phyloP scores from a whole-genome alignment of 2,888 invertebrate genomes.

The Polydesmus complanatus region DNA sequence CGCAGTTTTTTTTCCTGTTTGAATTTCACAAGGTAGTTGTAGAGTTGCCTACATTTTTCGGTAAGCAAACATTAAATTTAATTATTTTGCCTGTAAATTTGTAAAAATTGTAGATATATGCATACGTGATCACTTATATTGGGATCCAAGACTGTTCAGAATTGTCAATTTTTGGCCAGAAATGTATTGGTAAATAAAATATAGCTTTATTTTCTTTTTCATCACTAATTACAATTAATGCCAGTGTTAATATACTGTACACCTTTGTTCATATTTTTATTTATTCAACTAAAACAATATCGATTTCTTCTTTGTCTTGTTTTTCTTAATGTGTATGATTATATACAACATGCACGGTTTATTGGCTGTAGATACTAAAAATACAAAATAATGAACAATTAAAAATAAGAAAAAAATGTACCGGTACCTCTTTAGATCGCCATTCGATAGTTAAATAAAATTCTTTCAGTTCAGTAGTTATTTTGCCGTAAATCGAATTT shows the following conservation, averaged over 20 bases:
- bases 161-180: conserved; percentile 68
- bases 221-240: too few species aligned
- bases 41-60: conserved; percentile 8
- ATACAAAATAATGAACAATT: too few species aligned
- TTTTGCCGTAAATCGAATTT: too few species aligned
- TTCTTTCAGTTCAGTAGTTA: too few species aligned
- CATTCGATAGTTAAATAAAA: too few species aligned
- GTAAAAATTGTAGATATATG: too few species aligned
- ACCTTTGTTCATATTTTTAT: background rate
- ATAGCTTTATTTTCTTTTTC: conserved; percentile 60
- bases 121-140: conserved; percentile 16
- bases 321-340: too few species aligned
- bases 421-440: too few species aligned
- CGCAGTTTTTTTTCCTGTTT: conserved; percentile 16
- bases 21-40: conserved; percentile 13
- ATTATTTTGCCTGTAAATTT: background rate
- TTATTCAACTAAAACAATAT: conserved; percentile 70
- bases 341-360: too few species aligned
- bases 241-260: too few species aligned
- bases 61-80: conserved; percentile 13
- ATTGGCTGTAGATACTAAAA: too few species aligned
- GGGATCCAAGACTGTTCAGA: conserved; percentile 62
- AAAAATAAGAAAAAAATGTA: too few species aligned
- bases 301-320: conserved; percentile 47
- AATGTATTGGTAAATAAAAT: conserved; percentile 76